Evolutionary conservation across 2,888 invertebrate species (phyloP), one percentile per base, ranked within the genome.

Genomic region (Scaptodrosophila latifasciaeformis): DNA sequence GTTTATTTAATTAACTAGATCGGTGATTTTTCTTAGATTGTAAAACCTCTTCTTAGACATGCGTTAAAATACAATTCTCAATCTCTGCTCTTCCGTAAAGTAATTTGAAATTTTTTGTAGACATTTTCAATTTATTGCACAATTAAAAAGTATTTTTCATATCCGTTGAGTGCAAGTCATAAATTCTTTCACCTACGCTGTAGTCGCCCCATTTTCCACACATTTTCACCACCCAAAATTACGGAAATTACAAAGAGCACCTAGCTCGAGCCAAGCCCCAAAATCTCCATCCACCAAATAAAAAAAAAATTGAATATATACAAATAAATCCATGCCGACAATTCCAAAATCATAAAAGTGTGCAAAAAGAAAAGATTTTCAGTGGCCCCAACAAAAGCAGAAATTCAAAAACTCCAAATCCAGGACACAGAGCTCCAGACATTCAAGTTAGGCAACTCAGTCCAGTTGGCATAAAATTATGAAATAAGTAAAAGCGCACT

Each of bases 401-500:
- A n/a, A n/a, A n/a, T n/a, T n/a, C n/a, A n/a, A n/a, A n/a, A n/a
- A n/a, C n/a, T n/a, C n/a, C n/a, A n/a, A n/a, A n/a, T n/a, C n/a
- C n/a, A n/a, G n/a, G n/a, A 49, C 59, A 43, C 39, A 55, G 52
- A 17, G 49, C 60, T 53, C 39, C 44, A 50, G 24, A 43, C 37
- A 27, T 9, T 9, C 9, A 27, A 27, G 27, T 9, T 27, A 9
- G 5, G 9, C 27, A 27, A 9, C 27, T 6, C 5, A 27, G 27
- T 40, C 39, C 44, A 74, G 74, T 64, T 59, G 74, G 69, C 68
- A 66, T 75, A 59, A 74, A 80, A 82, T 82, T 81, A 82, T 76
- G 76, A 81, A 79, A 75, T 82, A 82, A 82, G 81, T 82, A 69
- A 74, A 80, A 76, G 82, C 77, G 70, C 76, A 81, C 81, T 81